Evolutionary conservation across 30 jellyfish, hydroid and myxozoan species (phyloP).

Genomic region (Pseudorhiza aurosa): DNA sequence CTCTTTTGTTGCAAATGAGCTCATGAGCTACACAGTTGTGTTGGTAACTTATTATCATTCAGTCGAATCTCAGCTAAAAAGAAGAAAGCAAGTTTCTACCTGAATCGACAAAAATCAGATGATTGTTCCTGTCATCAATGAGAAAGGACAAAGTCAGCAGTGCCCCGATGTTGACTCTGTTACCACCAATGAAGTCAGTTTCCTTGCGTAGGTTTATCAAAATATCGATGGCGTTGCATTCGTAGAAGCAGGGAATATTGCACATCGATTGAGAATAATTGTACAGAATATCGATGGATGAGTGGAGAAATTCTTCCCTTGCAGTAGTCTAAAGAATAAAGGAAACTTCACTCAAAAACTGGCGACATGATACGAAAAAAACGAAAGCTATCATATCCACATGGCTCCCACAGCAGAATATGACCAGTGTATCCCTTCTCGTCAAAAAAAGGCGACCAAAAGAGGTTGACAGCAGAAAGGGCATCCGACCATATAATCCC

Average conservation of each 20-base stretch:
- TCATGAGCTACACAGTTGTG: no score
- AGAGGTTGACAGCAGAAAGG: no score
- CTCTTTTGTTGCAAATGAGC: no score
- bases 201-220: slow-evolving; percentile 65
- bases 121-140: slow-evolving; percentile 81
- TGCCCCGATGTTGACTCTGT: slow-evolving; percentile 72
- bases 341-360: background rate
- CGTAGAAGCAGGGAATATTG: slow-evolving; percentile 49
- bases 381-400: no score
- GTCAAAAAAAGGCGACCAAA: no score
- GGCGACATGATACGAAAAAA: no score
- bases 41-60: no score
- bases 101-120: slow-evolving; percentile 57
- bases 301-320: slow-evolving; percentile 78
- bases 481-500: no score
- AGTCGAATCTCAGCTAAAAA: no score
- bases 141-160: slow-evolving; percentile 78
- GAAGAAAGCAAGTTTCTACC: no score
- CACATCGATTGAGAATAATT: slow-evolving; percentile 67
- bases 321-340: slow-evolving; percentile 71
- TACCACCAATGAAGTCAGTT: slow-evolving; percentile 84
- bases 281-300: slow-evolving; percentile 76
- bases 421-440: no score
- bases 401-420: no score
- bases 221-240: slow-evolving; percentile 68